phyloP scores from a whole-genome alignment of 2,797 vertebrate species.

The Botia almorhae region DNA sequence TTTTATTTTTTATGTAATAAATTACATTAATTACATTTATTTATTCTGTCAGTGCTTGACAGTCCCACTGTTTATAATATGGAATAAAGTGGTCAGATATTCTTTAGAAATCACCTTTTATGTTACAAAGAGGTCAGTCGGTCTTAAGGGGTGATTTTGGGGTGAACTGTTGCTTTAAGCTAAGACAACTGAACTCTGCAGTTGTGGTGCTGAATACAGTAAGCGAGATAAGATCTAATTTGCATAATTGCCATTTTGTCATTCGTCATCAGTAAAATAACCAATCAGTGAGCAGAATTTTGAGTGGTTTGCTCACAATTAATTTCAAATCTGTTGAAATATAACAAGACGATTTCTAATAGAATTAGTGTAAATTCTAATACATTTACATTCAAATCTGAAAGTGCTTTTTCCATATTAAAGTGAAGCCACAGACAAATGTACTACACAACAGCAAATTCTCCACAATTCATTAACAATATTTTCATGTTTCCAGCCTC shows the following conservation, averaged over 20 bases:
- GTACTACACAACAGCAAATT: not conserved
- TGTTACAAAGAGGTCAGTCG: not conserved
- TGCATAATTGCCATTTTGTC: slow-evolving; percentile 77
- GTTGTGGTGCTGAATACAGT: slow-evolving; percentile 73
- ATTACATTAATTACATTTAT: too few relatives aligned
- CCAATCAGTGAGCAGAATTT: slow-evolving; percentile 70
- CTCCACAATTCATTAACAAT: not conserved
- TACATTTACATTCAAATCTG: slow-evolving; percentile 67
- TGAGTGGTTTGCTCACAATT: slow-evolving; percentile 65
- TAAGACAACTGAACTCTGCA: slow-evolving; percentile 73
- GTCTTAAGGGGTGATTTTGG: not conserved
- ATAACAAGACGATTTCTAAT: slow-evolving; percentile 63
- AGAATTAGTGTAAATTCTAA: slow-evolving; percentile 59
- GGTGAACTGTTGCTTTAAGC: slow-evolving; percentile 51
- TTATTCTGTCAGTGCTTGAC: not conserved
- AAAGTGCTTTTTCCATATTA: slow-evolving; percentile 58
- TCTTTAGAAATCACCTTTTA: not conserved
- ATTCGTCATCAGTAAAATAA: slow-evolving; percentile 72
- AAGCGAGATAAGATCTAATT: slow-evolving; percentile 77
- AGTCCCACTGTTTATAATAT: not conserved
- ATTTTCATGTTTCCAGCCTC: not conserved
- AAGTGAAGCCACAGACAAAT: slow-evolving; percentile 20
- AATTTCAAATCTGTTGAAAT: slow-evolving; percentile 43
- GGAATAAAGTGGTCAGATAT: not conserved
- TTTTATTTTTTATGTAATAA: too few relatives aligned